Evolutionary conservation across 1,140 invertebrate species (phyloP).

Genomic region (Pantala flavescens): DNA sequence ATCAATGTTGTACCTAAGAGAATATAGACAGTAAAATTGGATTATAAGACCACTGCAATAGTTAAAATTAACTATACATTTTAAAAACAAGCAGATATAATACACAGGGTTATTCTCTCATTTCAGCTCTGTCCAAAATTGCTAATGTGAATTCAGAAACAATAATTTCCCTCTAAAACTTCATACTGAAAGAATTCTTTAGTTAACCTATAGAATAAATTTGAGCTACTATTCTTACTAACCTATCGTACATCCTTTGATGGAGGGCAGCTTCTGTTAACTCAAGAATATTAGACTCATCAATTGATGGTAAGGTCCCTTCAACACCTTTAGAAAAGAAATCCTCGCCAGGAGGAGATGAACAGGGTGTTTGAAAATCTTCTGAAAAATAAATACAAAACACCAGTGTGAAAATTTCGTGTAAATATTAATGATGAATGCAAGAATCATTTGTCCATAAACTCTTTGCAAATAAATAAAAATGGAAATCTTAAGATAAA

Average conservation of each 20-base stretch:
- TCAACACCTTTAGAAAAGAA: background rate
- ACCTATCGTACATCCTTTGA: slow-evolving; percentile 63
- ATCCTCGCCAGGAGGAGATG: slow-evolving; percentile 71
- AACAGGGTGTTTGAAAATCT: slow-evolving; percentile 81
- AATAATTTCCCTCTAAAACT: too few relatives aligned
- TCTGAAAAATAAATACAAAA: slow-evolving; percentile 24
- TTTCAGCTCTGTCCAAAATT: too few relatives aligned
- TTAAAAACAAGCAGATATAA: slow-evolving; percentile 13
- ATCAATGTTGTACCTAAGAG: slow-evolving; percentile 44
- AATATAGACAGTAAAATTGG: slow-evolving; percentile 14
- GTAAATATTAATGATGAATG: too few relatives aligned
- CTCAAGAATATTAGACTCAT: slow-evolving; percentile 29
- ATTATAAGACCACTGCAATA: background rate
- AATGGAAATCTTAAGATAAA: too few relatives aligned
- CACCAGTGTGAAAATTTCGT: too few relatives aligned
- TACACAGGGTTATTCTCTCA: too few relatives aligned
- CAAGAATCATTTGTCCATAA: too few relatives aligned
- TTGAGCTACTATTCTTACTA: too few relatives aligned
- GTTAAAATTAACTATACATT: slow-evolving; percentile 16
- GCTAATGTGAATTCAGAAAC: too few relatives aligned
- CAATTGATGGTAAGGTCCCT: slow-evolving; percentile 26
- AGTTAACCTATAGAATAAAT: too few relatives aligned
- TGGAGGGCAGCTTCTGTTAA: slow-evolving; percentile 56
- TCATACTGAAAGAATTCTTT: too few relatives aligned
- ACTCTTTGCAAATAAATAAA: too few relatives aligned